These are phyloP conservation scores for Mastomys natalensis DNA, from an alignment of 2,113 vertebrate genomes.

Conservation along the genomic window DNA sequence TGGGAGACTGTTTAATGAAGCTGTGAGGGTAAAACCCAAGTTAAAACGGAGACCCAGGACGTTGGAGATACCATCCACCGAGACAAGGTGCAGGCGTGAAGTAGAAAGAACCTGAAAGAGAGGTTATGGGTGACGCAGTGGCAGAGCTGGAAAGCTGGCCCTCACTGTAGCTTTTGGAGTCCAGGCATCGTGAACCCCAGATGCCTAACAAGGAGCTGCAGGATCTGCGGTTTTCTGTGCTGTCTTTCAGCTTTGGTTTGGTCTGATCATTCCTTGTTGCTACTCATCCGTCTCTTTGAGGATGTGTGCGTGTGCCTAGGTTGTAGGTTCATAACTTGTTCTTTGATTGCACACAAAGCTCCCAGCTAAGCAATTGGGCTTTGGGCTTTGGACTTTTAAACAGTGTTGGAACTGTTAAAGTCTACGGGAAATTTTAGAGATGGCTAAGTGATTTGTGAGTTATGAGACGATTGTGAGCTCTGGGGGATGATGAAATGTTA, in stretches of 20 bases:
- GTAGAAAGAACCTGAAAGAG: neutral
- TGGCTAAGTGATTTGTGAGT: neutral
- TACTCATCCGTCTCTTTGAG: neutral
- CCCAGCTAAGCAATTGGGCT: neutral
- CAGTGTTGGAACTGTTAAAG: neutral
- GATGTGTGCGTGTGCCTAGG: neutral
- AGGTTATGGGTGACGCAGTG: neutral
- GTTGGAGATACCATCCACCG: too few species aligned
- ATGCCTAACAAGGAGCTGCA: neutral
- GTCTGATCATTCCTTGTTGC: neutral
- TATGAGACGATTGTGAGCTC: neutral
- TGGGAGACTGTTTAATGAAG: neutral
- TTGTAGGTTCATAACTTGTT: neutral
- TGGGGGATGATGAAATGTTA: neutral
- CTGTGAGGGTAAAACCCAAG: neutral
- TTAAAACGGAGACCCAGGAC: neutral
- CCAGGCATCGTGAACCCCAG: neutral
- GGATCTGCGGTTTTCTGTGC: neutral
- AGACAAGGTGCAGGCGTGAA: neutral
- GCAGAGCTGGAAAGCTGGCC: neutral
- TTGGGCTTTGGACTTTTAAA: neutral
- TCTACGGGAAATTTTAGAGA: neutral
- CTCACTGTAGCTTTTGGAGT: neutral
- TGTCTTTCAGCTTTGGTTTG: neutral
- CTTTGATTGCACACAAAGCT: neutral